phyloP scores from a whole-genome alignment of 2,888 invertebrate species.

The Napeogenes sylphis region DNA sequence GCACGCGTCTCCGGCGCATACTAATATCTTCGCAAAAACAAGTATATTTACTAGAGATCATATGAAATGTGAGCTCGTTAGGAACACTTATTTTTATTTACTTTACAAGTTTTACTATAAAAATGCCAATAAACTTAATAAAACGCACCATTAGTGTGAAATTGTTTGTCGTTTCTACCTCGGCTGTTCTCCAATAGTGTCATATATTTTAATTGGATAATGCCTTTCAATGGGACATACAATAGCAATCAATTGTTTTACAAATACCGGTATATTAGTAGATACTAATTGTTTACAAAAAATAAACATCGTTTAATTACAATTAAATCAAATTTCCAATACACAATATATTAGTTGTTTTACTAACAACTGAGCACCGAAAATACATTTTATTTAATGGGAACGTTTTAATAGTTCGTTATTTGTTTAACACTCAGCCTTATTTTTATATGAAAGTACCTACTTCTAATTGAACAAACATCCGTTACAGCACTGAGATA shows the following conservation, averaged over 20 bases:
- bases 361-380: too few relatives aligned
- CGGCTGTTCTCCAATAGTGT: too few relatives aligned
- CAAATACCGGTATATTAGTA: neutral
- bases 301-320: neutral
- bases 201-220: too few relatives aligned
- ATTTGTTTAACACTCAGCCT: neutral
- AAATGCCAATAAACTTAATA: too few relatives aligned
- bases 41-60: slow-evolving; percentile 62
- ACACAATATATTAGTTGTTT: too few relatives aligned
- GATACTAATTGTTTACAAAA: neutral
- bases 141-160: too few relatives aligned
- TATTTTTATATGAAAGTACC: neutral
- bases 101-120: too few relatives aligned
- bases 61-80: slow-evolving; percentile 34
- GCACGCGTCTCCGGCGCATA: slow-evolving; percentile 73
- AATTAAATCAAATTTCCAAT: too few relatives aligned
- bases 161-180: too few relatives aligned
- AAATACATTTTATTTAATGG: too few relatives aligned
- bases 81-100: too few relatives aligned
- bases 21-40: slow-evolving; percentile 64
- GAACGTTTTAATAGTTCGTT: neutral
- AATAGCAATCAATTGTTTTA: neutral
- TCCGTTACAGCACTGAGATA: neutral
- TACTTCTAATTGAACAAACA: neutral
- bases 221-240: too few relatives aligned